These are phyloP conservation scores for Aproaerema taeniolella DNA, from an alignment of 2,888 invertebrate species.

Conservation along the genomic window DNA sequence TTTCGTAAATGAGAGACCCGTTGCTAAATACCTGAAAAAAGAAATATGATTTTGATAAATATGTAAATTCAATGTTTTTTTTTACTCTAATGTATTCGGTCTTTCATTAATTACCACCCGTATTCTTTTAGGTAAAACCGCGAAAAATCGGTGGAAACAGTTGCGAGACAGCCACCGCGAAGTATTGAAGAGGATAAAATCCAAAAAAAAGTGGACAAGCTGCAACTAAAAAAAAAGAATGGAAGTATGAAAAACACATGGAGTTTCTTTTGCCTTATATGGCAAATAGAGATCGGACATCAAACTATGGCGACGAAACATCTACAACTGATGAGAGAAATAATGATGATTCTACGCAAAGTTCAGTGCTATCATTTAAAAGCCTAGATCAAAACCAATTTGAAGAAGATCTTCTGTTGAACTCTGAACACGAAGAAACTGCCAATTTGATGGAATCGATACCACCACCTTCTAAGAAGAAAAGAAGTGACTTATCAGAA, in stretches of 20 bases:
- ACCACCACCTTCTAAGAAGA: not conserved
- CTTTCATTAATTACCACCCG: too few relatives aligned
- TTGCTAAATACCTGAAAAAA: conserved; percentile 13
- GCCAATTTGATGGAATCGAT: not conserved
- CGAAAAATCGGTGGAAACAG: conserved; percentile 1
- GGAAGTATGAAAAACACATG: conserved; percentile 9
- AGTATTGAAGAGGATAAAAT: too few relatives aligned
- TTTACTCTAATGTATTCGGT: too few relatives aligned
- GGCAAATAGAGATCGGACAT: not conserved
- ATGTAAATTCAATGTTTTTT: not conserved
- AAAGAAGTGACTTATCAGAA: not conserved
- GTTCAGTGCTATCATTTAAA: not conserved
- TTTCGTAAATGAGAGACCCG: conserved; percentile 4
- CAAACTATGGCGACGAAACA: not conserved
- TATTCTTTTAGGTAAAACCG: not conserved
- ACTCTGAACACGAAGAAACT: too few relatives aligned
- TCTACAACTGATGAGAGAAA: not conserved
- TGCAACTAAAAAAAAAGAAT: conserved; percentile 1
- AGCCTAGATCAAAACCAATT: not conserved
- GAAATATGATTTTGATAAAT: not conserved
- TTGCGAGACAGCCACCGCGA: conserved; percentile 3
- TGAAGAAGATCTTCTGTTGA: too few relatives aligned
- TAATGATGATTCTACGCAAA: not conserved
- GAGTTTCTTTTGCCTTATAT: conserved; percentile 8
- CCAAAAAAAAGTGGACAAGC: too few relatives aligned